phyloP scores from a whole-genome alignment of 2,797 vertebrate species.

The Hippocampus kuda region DNA sequence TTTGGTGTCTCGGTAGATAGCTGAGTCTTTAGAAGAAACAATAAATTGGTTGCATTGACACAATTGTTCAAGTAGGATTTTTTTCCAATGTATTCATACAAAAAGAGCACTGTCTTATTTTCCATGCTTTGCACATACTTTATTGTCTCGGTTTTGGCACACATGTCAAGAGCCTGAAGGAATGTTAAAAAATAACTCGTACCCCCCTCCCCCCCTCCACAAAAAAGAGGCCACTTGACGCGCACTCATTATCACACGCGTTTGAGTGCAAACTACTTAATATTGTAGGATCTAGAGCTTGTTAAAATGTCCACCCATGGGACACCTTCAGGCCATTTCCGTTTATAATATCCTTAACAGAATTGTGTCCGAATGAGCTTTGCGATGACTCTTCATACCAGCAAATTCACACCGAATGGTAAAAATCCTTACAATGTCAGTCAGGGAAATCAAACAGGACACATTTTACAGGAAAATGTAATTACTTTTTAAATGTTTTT shows the following conservation, averaged over 20 bases:
- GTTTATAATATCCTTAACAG: neutral
- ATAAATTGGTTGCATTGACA: too few relatives aligned
- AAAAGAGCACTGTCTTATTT: neutral
- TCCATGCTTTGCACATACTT: neutral
- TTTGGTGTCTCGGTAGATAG: neutral
- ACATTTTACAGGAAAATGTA: neutral
- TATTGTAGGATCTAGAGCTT: slow-evolving; percentile 3
- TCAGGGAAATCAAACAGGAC: neutral
- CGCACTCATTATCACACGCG: neutral
- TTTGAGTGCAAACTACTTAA: neutral
- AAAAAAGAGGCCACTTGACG: slow-evolving; percentile 5
- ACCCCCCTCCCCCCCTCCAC: neutral
- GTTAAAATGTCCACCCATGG: slow-evolving; percentile 9
- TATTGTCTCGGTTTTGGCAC: neutral
- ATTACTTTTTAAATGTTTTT: neutral
- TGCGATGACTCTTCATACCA: neutral
- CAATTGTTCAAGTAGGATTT: neutral
- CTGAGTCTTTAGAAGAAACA: too few relatives aligned
- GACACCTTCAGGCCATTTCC: slow-evolving; percentile 4
- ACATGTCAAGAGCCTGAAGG: neutral
- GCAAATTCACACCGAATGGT: neutral
- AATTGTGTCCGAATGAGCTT: neutral
- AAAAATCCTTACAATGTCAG: neutral
- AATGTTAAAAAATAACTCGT: neutral
- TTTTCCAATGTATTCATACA: neutral